Evolutionary conservation across 2,888 invertebrate species (phyloP), one percentile per base, ranked within the genome.

Genomic region (Agriopis marginaria): DNA sequence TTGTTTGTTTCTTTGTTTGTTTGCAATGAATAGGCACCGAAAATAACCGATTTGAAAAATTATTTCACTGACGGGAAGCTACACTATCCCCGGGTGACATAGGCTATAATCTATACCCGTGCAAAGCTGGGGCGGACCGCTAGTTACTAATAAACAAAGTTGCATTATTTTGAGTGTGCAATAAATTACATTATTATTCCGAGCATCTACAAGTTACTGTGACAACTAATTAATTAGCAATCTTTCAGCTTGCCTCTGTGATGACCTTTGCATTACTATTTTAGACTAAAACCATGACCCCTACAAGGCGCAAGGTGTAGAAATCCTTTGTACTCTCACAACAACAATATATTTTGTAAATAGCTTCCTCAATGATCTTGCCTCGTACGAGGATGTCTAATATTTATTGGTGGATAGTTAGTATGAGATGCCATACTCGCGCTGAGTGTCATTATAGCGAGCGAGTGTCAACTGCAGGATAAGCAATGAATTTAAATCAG

Each of bases 401-500:
- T 78, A 82, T 84, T n/a, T 82, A 63, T 58, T 66, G 8, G 70
- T 70, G 49, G 51, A 63, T 66, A 64, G 66, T 71, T 69, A 66
- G 66, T 68, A 73, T 73, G 69, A 54, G 42, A 61, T 12, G 60
- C 60, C 63, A 60, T 66, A 55, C 76, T 73, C 65, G 74, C 72
- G 58, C 74, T 71, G 66, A 63, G 69, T 73, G 75, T 76, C 74
- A 71, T 75, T 82, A 82, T 76, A 73, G 77, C 68, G 69, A 67
- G 67, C 75, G 77, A 82, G 79, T 82, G 79, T 78, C 79, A 73
- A 70, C 63, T 73, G 61, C 39, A 23, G 70, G 74, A 78, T 83
- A 78, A 75, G 74, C 71, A 63, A 73, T 84, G 86, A 85, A 86
- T 86, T 77, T 83, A 71, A 86, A 85, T 72, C 70, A 82, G 77